Evolutionary conservation across 2,113 vertebrate species (phyloP), one percentile per base, ranked within the genome.

Genomic region (Rhizomys pruinosus): DNA sequence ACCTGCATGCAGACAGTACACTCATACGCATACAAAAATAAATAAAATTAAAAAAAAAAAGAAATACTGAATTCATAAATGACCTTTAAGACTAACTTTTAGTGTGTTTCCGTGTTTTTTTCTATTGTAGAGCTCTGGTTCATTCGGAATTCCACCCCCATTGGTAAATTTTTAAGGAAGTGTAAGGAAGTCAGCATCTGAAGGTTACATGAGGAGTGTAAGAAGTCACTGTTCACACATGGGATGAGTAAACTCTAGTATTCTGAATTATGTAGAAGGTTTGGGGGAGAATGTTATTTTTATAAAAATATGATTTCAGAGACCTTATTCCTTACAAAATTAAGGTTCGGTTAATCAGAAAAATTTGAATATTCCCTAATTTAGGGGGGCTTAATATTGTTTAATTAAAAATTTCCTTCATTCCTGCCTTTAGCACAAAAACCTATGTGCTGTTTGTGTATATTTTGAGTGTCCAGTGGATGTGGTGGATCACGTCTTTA

Each of bases 251-350:
- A 22, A 4, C 39, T 59, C 63, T 68, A 20, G 12, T 32, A 5
- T 69, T 16, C 59, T 44, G 79, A 63, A 44, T 82, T 84, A 27
- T 68, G 63, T 23, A 68, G 32, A 69, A 85, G 1, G 27, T 80
- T 72, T n/a, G n/a, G 68, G n/a, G n/a, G 68, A 19, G n/a, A 27
- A 29, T 89, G 91, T 74, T 82, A 64, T 73, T 89, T 92, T 95
- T 82, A 71, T 78, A 59, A 37, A 91, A 66, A 47, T 39, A 17
- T 94, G 29, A n/a, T n/a, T n/a, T 44, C 27, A 32, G 29, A 77
- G 44, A n/a, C 16, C 69, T 5, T 39, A 22, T 47, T 91, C 12
- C 34, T 79, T 87, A 68, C 1, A 66, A 19, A 72, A 42, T 69
- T 57, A 91, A 61, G n/a, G n/a, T 7, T 89, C 2, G 32, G 5